Conservation (phyloP, 2,797 vertebrate genomes). For the Sebastes minor region DNA sequence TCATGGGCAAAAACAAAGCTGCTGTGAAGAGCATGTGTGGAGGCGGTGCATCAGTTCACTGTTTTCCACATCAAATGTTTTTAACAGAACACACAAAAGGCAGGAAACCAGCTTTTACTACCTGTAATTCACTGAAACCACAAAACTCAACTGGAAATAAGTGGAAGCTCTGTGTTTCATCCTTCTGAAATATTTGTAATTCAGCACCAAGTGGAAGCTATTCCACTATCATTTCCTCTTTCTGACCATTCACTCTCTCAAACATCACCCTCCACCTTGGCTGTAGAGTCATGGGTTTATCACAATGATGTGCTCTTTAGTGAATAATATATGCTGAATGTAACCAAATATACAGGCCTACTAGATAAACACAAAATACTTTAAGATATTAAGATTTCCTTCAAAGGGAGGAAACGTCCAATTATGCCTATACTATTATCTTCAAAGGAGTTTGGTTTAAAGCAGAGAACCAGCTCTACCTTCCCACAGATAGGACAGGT, state of each 20-base stretch:
- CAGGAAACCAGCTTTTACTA: slow-evolving; percentile 50
- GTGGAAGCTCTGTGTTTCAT: background rate
- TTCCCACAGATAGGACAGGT: background rate
- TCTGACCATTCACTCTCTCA: background rate
- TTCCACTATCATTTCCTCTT: background rate
- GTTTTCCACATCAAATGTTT: slow-evolving; percentile 57
- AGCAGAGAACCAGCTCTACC: background rate
- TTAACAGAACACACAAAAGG: slow-evolving; percentile 36
- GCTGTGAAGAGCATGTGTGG: slow-evolving; percentile 4
- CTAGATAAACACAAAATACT: background rate
- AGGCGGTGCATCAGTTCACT: slow-evolving; percentile 7
- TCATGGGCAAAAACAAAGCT: slow-evolving; percentile 8
- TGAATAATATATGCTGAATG: background rate
- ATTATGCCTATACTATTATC: background rate
- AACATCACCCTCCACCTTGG: background rate
- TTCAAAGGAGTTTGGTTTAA: background rate
- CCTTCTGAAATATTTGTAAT: background rate
- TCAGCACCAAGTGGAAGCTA: background rate
- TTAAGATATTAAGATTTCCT: background rate
- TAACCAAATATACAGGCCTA: background rate
- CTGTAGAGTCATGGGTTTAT: background rate
- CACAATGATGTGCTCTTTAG: background rate
- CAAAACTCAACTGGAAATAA: background rate
- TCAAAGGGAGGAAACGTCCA: background rate
- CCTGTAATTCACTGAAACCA: slow-evolving; percentile 28